Base-by-base conservation (phyloP, 2,797 vertebrate species). In the Sebastes reedi region DNA sequence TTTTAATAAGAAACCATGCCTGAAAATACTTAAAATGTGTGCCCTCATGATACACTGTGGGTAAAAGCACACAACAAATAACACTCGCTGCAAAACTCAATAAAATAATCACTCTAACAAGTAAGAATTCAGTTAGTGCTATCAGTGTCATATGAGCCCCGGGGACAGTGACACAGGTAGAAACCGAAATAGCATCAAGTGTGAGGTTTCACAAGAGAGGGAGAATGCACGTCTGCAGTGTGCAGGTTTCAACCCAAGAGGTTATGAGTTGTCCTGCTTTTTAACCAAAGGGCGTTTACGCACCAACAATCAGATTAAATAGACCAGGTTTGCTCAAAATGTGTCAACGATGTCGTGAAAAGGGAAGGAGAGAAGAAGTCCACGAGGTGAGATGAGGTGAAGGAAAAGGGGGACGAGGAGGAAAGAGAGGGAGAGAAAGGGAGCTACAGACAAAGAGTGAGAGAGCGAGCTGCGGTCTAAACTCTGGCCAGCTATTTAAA, bases 401-500 rank as follows among this genome's bases (percentile, higher is more conserved):
- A 60, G 67, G 52, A 32, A 50, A 58, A 27, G 64, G 52, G 11
- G 32, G 42, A 39, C 36, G 65, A 54, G 66, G 25, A 34, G 65
- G 52, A 36, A 4, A 71, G n/a, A 56, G 46, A 54, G 39, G 11
- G 59, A 24, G 62, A 74, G 50, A n/a, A 1, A 74, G 25, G 18
- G 27, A 82, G 75, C 73, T 5, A 46, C 10, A 85, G 73, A 86
- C 46, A 80, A 75, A 79, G 79, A 79, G 78, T 14, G 73, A 71
- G 75, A 78, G 79, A 71, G 61, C 1, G 74, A 71, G 88, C 62
- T 72, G 83, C 67, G 87, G 83, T 85, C 87, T 85, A 76, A 81
- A 90, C 90, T 88, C 81, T 72, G 84, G 78, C 56, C 84, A 76
- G 91, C 88, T 91, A 94, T 92, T 94, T 92, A 89, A 94, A 94